Percentiles rank a stretch among this genome's conserved stretches.
These are phyloP conservation scores for human (Homo sapiens) DNA, from an alignment of 2,113 vertebrate species.

Conservation along the genomic window GRCh38 chr5:86110501-86111000, in stretches of 20 bases:
- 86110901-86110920: not conserved
- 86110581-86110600: not conserved
- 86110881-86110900: not conserved
- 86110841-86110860: not conserved
- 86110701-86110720: not conserved
- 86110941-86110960: not conserved
- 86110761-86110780: not conserved
- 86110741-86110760: not conserved
- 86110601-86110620: not conserved
- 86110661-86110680: not conserved
- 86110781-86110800: not conserved
- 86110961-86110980: not conserved
- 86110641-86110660: not conserved
- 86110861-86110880: not conserved
- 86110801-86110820: not conserved
- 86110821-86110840: not conserved
- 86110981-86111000: not conserved
- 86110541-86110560: not conserved
- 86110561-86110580: not conserved
- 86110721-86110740: not conserved
- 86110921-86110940: not conserved
- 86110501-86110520: not conserved
- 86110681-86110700: not conserved
- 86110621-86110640: not conserved
- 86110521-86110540: not conserved